These are phyloP conservation scores for Ciconia maguari DNA, from an alignment of 2,113 vertebrate genomes.

Conservation along the genomic window DNA sequence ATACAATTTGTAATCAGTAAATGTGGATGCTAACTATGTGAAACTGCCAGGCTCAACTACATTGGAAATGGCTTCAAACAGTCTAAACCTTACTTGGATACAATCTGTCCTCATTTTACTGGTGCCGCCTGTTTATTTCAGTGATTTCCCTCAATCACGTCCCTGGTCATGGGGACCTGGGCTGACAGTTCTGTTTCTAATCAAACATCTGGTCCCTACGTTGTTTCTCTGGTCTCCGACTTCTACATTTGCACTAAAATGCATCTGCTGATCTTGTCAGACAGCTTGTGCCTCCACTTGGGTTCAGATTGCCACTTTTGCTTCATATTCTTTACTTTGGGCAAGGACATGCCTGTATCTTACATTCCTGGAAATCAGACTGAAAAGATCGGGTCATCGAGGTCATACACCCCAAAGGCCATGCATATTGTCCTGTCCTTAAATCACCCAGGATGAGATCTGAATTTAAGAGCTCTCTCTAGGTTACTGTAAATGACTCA, in stretches of 20 bases:
- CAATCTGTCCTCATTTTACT: neutral
- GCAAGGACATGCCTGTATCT: neutral
- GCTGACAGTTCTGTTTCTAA: neutral
- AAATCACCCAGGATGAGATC: neutral
- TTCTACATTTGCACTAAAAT: neutral
- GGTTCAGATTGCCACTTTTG: neutral
- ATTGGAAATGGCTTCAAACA: neutral
- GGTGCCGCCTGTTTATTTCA: neutral
- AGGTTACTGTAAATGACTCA: neutral
- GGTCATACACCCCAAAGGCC: neutral
- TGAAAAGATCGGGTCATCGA: neutral
- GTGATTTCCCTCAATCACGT: fast-evolving
- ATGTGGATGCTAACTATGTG: neutral
- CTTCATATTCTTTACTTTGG: neutral
- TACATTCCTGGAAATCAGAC: neutral
- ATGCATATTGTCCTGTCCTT: fast-evolving
- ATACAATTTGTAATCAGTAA: neutral
- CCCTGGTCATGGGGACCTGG: neutral
- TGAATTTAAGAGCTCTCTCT: neutral
- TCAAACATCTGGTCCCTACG: neutral
- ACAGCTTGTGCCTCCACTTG: neutral
- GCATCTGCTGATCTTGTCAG: neutral
- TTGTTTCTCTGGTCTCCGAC: neutral
- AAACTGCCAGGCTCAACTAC: neutral
- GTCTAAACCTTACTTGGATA: neutral